A percentile compares a stretch with the other conserved stretches of the same genome.
Evolutionary conservation across 2,888 invertebrate genomes (phyloP).

Genomic region (Lingula anatina): DNA sequence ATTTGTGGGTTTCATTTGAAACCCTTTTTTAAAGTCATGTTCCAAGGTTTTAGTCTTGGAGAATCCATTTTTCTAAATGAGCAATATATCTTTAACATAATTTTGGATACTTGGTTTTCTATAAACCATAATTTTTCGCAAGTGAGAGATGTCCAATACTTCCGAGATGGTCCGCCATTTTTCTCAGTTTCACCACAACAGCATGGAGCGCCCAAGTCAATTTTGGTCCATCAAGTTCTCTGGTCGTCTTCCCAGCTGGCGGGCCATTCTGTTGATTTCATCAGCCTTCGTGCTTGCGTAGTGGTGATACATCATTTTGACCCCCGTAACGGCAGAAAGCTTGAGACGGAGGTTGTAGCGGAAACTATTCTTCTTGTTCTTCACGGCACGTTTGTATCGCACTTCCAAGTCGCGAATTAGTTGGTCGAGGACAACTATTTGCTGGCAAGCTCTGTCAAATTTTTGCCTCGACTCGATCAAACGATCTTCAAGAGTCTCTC

Average conservation of each 20-base stretch:
- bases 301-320: slow-evolving; percentile 50
- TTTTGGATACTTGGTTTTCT: no score
- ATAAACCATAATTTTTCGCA: no score
- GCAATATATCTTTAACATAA: no score
- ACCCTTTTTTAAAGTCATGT: no score
- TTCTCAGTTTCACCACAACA: no score
- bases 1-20: no score
- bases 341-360: slow-evolving; percentile 36
- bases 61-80: no score
- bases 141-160: no score
- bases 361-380: slow-evolving; percentile 40
- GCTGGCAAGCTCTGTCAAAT: slow-evolving; percentile 40
- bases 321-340: slow-evolving; percentile 40
- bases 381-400: slow-evolving; percentile 39
- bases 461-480: slow-evolving; percentile 14
- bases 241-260: slow-evolving; percentile 15
- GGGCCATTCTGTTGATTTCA: slow-evolving; percentile 28
- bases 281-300: slow-evolving; percentile 44
- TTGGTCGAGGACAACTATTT: slow-evolving; percentile 39
- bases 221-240: no score
- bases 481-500: background rate
- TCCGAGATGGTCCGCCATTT: no score
- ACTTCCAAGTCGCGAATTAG: slow-evolving; percentile 41
- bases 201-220: no score
- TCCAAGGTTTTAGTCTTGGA: no score